These are phyloP conservation scores for Lordiphosa collinella DNA, from an alignment of 1,140 invertebrate genomes.

Conservation along the genomic window DNA sequence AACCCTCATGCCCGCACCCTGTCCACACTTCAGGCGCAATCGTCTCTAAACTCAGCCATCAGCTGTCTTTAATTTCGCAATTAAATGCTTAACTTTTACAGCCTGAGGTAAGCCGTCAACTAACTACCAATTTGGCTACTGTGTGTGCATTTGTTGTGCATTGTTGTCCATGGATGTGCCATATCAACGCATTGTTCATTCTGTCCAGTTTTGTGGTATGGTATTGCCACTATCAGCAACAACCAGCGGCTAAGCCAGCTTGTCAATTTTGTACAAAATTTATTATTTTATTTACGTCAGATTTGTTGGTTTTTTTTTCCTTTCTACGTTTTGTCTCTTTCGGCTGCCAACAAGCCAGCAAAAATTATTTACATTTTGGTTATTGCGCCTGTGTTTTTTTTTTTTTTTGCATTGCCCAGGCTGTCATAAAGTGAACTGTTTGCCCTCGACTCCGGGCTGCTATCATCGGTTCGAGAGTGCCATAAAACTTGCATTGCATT, in stretches of 20 bases:
- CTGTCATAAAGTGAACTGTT: slow-evolving; percentile 66
- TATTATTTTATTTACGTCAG: slow-evolving; percentile 77
- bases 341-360: slow-evolving; percentile 9
- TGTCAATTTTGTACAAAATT: slow-evolving; percentile 77
- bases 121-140: slow-evolving; percentile 67
- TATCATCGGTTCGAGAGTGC: slow-evolving; percentile 45
- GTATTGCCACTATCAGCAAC: slow-evolving; percentile 40
- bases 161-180: slow-evolving; percentile 30
- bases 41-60: slow-evolving; percentile 18
- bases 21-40: not conserved
- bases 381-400: slow-evolving; percentile 37
- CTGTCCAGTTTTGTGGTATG: slow-evolving; percentile 29
- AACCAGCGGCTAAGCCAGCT: slow-evolving; percentile 62
- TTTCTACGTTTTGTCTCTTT: slow-evolving; percentile 10
- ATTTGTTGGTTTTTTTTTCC: slow-evolving; percentile 29
- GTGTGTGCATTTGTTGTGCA: slow-evolving; percentile 25
- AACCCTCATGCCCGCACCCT: not conserved
- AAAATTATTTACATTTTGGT: slow-evolving; percentile 76
- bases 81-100: slow-evolving; percentile 72
- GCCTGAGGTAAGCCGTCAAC: slow-evolving; percentile 44
- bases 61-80: slow-evolving; percentile 69
- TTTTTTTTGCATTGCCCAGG: slow-evolving; percentile 46
- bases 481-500: slow-evolving; percentile 73
- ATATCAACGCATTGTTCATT: slow-evolving; percentile 14
- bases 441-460: slow-evolving; percentile 46